Evolutionary conservation across 2,113 vertebrate species (phyloP).

Genomic region (Ochotona curzoniae): DNA sequence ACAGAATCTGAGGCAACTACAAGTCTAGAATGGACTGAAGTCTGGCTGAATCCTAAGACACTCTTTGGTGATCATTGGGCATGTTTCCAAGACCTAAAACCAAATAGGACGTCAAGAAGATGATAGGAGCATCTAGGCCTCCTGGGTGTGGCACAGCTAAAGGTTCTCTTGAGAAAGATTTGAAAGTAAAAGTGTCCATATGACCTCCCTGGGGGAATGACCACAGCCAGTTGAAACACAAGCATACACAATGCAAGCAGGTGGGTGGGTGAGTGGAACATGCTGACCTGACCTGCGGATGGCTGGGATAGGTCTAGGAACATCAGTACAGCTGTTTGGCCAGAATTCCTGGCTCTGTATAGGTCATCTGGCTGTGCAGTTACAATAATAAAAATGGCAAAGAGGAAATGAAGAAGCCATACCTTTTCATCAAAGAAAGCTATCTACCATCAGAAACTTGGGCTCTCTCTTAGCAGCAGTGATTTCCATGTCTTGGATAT

Average conservation of each 20-base stretch:
- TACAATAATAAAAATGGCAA: constrained; percentile 56
- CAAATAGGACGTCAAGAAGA: not conserved
- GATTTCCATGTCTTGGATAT: not conserved
- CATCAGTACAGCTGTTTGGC: constrained; percentile 74
- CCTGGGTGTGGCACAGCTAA: not conserved
- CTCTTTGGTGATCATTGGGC: not conserved
- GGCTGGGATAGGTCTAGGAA: constrained; percentile 68
- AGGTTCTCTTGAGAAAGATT: constrained; percentile 39
- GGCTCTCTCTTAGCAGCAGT: not conserved
- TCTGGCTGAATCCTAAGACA: not conserved
- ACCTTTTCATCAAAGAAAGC: constrained; percentile 44
- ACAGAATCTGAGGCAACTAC: constrained; percentile 24
- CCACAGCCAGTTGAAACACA: constrained; percentile 48
- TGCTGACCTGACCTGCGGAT: constrained; percentile 48
- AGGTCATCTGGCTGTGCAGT: constrained; percentile 54
- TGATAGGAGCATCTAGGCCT: not conserved
- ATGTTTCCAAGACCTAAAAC: not conserved
- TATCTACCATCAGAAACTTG: not conserved
- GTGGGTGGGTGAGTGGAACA: constrained; percentile 51
- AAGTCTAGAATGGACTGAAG: constrained; percentile 38
- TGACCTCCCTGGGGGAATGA: not conserved
- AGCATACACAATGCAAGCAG: constrained; percentile 43
- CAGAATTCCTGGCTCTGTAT: constrained; percentile 66
- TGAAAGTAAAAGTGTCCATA: not conserved
- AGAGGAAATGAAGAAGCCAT: constrained; percentile 46